Base-by-base conservation (phyloP, 2,797 vertebrate species). In the Okamejei kenojei region DNA sequence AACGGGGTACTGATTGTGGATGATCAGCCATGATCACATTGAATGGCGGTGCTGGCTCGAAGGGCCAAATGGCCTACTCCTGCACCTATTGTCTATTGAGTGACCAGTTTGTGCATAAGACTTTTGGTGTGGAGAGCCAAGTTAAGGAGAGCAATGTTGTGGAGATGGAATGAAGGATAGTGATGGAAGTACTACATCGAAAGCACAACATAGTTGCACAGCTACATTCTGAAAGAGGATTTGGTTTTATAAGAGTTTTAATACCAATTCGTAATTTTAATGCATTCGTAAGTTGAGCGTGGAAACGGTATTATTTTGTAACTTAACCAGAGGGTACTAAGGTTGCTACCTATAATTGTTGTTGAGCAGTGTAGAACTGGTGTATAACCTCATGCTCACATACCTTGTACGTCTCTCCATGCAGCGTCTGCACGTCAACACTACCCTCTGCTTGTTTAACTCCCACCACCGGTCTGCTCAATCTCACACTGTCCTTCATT, bases 341-440 rank as follows among this genome's bases (percentile, higher is more conserved):
- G 91, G 93, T 93, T 93, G 94, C 94, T 82, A 77, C 21, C 73
- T 63, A 93, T 19, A 82, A 93, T 94, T 93, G 94, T 94, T 94
- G 95, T 93, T 38, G 95, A 94, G 93, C 94, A 63, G 84, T 94
- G 94, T 94, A 94, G 94, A 95, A 94, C 93, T 95, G 13, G 94
- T 93, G 94, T 94, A 94, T 94, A 68, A 93, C 94, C 94, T 73
- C 63, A 93, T 94, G 95, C 93, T 90, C 0, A 94, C 95, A 96
- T 97, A 97, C 97, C 96, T 96, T 94, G 94, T 96, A 97, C 91
- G 73, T 93, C 94, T 97, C 96, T 94, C 94, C 95, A 94, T 96
- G 96, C 94, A 97, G 77, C 17, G 97, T 97, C 95, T 96, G 95
- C 95, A 97, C 93, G 94, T 95, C 93, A 94, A 97, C 94, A 88